Conservation (phyloP, 2,797 vertebrate genomes). For the Pogoniulus pusillus region DNA sequence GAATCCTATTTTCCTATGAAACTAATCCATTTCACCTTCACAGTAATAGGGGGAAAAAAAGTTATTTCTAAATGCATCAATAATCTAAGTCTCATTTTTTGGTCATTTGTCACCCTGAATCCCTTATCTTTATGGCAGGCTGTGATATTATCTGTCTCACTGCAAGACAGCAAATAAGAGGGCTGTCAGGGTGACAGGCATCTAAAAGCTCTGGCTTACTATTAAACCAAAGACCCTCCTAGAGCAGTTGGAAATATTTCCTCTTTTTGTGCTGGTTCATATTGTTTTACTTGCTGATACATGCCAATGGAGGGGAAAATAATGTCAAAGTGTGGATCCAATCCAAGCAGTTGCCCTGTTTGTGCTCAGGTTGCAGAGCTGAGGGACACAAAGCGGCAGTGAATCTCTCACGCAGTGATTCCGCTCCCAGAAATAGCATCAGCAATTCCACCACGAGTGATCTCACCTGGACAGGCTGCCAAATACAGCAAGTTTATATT, state of each 20-base stretch:
- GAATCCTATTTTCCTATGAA: not conserved
- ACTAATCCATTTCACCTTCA: constrained; percentile 27
- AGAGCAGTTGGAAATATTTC: constrained; percentile 13
- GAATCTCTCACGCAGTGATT: not conserved
- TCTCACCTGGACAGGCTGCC: not conserved
- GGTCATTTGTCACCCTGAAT: constrained; percentile 19
- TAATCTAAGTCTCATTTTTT: constrained; percentile 7
- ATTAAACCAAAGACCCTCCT: not conserved
- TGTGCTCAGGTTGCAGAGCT: not conserved
- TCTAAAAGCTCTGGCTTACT: constrained; percentile 46
- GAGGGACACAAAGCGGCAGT: accelerated
- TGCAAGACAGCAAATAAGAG: constrained; percentile 45
- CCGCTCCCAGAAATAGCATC: not conserved
- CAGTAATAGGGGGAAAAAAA: not conserved
- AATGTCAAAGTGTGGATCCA: not conserved
- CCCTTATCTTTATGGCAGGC: constrained; percentile 35
- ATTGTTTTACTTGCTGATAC: constrained; percentile 7
- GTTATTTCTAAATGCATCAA: constrained; percentile 26
- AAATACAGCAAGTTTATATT: accelerated
- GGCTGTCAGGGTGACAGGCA: constrained; percentile 47
- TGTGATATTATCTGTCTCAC: constrained; percentile 64
- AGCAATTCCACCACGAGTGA: not conserved
- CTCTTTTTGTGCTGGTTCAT: not conserved
- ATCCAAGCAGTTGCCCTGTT: not conserved
- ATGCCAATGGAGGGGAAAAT: not conserved